phyloP scores from a whole-genome alignment of 2,888 invertebrate species.

The Hymenopus coronatus region DNA sequence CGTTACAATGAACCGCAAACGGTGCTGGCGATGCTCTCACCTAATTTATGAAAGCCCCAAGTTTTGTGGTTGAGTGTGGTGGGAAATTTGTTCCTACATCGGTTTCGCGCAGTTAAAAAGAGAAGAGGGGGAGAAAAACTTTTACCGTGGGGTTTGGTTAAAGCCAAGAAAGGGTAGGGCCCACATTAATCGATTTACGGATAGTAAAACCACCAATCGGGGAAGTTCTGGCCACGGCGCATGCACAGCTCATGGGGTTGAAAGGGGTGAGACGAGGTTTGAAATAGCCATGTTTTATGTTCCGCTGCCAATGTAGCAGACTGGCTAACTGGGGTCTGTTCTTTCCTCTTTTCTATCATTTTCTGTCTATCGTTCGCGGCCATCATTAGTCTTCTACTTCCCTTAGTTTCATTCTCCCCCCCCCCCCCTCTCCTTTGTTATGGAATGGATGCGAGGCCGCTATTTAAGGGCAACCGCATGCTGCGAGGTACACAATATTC shows the following conservation, averaged over 20 bases:
- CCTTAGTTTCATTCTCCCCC: neutral
- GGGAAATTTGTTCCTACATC: conserved; percentile 16
- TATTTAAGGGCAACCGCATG: neutral
- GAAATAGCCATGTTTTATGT: conserved; percentile 11
- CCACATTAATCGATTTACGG: conserved; percentile 18
- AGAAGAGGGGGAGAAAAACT: neutral
- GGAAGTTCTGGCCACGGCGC: neutral
- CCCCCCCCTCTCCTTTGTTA: no score
- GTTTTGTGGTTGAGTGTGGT: conserved; percentile 3
- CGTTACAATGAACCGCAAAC: neutral
- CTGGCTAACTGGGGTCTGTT: neutral
- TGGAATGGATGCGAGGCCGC: conserved; percentile 20
- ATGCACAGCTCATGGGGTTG: neutral
- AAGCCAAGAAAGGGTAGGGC: conserved; percentile 1
- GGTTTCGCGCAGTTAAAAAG: neutral
- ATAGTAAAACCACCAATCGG: conserved; percentile 22
- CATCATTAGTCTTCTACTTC: conserved; percentile 20
- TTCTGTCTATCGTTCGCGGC: neutral
- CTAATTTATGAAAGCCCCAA: conserved; percentile 14
- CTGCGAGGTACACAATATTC: conserved; percentile 15
- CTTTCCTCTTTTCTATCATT: neutral
- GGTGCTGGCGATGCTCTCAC: neutral
- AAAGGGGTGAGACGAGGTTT: neutral
- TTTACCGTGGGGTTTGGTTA: neutral
- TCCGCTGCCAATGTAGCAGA: conserved; percentile 1